Conservation (phyloP, 2,797 vertebrate genomes). For the Phrynocephalus forsythii region DNA sequence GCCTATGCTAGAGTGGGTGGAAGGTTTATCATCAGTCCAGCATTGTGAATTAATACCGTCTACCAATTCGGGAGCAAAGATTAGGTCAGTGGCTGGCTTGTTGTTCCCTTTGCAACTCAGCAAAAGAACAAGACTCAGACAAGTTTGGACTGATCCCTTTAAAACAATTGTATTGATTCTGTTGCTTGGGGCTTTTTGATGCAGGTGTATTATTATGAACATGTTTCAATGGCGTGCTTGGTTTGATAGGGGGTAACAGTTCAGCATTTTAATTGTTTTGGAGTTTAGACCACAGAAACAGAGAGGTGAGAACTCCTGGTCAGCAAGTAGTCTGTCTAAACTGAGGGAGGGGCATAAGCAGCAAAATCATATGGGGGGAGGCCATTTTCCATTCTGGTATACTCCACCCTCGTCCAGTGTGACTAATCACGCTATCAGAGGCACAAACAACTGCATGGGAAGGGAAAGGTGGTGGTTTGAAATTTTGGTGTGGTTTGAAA, state of each 20-base stretch:
- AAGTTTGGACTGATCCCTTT: slow-evolving; percentile 13
- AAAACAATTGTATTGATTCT: slow-evolving; percentile 25
- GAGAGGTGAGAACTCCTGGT: background rate
- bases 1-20: background rate
- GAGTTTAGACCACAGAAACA: background rate
- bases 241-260: background rate
- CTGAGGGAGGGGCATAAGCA: too few species aligned
- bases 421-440: too few species aligned
- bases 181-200: slow-evolving; percentile 9
- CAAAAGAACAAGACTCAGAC: slow-evolving; percentile 17
- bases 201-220: slow-evolving; percentile 7
- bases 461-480: too few species aligned
- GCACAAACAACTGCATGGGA: too few species aligned
- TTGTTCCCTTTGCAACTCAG: slow-evolving; percentile 10
- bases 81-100: slow-evolving; percentile 11
- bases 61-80: slow-evolving; percentile 26
- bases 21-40: slow-evolving; percentile 18
- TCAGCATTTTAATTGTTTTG: slow-evolving; percentile 20
- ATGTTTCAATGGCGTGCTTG: background rate
- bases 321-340: background rate
- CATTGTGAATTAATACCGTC: slow-evolving; percentile 23
- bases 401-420: too few species aligned
- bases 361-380: too few species aligned
- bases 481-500: too few species aligned
- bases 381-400: too few species aligned